Conservation (phyloP, 2,888 invertebrate genomes). For the Tromatobia lineatoria region DNA sequence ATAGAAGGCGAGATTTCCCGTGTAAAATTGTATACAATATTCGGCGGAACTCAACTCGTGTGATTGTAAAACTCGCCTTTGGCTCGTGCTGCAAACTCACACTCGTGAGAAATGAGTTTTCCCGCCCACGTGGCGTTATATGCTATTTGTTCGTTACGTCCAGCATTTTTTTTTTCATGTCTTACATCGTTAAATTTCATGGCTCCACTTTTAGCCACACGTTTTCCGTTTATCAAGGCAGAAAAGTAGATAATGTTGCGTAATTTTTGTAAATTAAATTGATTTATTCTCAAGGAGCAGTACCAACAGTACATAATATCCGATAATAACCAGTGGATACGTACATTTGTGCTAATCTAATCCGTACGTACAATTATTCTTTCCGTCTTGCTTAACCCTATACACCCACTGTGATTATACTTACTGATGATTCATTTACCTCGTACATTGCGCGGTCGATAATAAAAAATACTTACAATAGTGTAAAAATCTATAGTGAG, state of each 20-base stretch:
- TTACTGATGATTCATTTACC: constrained; percentile 23
- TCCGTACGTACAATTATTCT: constrained; percentile 33
- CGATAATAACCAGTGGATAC: constrained; percentile 9
- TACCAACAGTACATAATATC: constrained; percentile 48
- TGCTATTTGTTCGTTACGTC: no score
- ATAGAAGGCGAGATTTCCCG: no score
- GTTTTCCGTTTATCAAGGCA: background rate
- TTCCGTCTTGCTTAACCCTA: constrained; percentile 33
- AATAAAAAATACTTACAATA: constrained; percentile 63
- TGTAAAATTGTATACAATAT: no score
- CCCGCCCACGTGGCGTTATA: no score
- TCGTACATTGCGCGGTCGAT: constrained; percentile 3
- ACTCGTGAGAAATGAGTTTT: no score
- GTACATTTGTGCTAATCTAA: constrained; percentile 41
- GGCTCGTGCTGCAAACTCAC: no score
- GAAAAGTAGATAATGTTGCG: background rate
- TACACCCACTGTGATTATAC: constrained; percentile 42
- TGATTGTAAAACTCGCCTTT: no score
- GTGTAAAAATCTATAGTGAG: constrained; percentile 61
- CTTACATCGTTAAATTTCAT: background rate
- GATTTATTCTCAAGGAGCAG: constrained; percentile 46
- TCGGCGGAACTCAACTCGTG: no score
- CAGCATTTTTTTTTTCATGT: background rate
- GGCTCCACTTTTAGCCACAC: background rate
- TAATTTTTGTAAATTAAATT: constrained; percentile 50